Conservation (phyloP, 2,797 vertebrate species). For the Delichon dasypus region DNA sequence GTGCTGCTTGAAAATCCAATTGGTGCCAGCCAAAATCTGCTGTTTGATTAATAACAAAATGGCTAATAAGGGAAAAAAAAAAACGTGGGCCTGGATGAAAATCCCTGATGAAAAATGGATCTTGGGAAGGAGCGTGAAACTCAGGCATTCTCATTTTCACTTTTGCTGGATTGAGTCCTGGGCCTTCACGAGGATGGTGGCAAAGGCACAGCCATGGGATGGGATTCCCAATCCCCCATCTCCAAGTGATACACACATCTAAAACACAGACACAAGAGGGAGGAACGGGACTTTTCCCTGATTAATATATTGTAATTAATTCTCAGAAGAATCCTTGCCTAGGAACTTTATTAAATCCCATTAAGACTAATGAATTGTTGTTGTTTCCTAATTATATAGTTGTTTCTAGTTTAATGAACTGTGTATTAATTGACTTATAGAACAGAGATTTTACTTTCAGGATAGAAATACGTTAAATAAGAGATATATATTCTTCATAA, state of each 20-base stretch:
- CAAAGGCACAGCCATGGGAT: neutral
- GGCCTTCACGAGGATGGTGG: rapidly evolving
- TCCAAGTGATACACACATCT: neutral
- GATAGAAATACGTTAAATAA: neutral
- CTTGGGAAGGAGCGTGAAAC: neutral
- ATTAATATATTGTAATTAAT: constrained; percentile 67
- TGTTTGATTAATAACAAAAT: constrained; percentile 19
- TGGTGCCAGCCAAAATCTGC: neutral
- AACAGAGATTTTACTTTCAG: constrained; percentile 25
- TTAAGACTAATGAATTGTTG: constrained; percentile 75
- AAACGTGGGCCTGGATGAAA: neutral
- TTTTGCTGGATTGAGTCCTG: neutral
- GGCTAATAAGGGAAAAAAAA: neutral
- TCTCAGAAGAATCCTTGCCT: constrained; percentile 60
- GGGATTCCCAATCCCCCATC: neutral
- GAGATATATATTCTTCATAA: neutral
- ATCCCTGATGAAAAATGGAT: neutral
- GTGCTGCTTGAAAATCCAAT: neutral
- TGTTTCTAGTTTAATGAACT: constrained; percentile 70
- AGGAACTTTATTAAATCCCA: constrained; percentile 65
- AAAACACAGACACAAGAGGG: neutral
- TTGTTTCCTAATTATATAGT: constrained; percentile 69
- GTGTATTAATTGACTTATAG: constrained; percentile 57
- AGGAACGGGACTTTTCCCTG: neutral
- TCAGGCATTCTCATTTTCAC: neutral